These are phyloP conservation scores for Apostichopus parvimensis DNA, from an alignment of 35 echinoderm and acorn worm genomes.

Conservation along the genomic window DNA sequence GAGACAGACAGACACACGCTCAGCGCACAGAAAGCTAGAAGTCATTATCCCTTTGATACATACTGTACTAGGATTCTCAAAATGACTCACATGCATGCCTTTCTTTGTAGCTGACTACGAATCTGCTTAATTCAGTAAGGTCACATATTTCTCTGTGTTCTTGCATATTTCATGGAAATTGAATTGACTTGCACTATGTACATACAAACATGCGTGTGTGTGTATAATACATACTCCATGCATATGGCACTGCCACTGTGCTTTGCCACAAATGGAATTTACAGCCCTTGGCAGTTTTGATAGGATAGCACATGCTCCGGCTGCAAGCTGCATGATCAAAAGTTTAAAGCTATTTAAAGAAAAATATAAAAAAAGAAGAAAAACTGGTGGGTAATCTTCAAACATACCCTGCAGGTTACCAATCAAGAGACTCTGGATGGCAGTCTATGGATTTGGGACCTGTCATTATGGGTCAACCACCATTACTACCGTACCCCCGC, in stretches of 20 bases:
- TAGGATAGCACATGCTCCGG: not conserved
- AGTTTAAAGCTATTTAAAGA: not conserved
- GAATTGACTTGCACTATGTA: no score
- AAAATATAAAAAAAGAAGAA: not conserved
- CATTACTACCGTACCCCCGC: conserved; percentile 35
- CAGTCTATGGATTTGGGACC: conserved; percentile 31
- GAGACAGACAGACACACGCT: no score
- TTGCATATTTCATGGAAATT: not conserved
- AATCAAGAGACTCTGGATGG: conserved; percentile 7
- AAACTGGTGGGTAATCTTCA: conserved; percentile 34
- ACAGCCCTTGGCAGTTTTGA: not conserved
- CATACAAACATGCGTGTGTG: not conserved
- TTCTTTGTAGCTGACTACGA: no score
- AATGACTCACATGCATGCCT: no score
- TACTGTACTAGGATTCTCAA: no score
- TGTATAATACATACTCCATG: not conserved
- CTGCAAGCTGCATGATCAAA: not conserved
- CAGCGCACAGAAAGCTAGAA: no score
- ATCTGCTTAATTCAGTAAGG: not conserved
- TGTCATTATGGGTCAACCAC: conserved; percentile 50
- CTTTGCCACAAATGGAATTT: not conserved
- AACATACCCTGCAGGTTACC: conserved; percentile 34
- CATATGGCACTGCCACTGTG: not conserved
- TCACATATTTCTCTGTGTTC: not conserved
- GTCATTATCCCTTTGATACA: no score